Percentiles rank a stretch among this genome's conserved stretches.
Conservation (phyloP, 2,888 invertebrate genomes). For the Erebia palarica region DNA sequence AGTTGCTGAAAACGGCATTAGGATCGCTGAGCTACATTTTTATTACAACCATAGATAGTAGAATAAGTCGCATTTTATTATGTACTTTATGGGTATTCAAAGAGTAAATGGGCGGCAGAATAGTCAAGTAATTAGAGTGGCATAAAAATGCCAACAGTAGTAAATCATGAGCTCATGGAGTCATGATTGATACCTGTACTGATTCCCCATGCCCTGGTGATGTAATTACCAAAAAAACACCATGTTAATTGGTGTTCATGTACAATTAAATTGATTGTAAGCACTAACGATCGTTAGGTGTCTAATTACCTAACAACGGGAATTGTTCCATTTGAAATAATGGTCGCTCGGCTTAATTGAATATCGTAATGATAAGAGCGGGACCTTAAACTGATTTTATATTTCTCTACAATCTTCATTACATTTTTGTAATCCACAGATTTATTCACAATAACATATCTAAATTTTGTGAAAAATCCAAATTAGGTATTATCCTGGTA, state of each 20-base stretch:
- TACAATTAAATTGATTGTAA: slow-evolving; percentile 54
- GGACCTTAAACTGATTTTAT: slow-evolving; percentile 36
- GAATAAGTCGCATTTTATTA: no score
- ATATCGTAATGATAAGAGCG: slow-evolving; percentile 41
- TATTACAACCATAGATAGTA: no score
- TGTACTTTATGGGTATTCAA: no score
- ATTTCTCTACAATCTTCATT: slow-evolving; percentile 3
- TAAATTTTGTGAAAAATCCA: no score
- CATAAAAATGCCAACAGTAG: background rate
- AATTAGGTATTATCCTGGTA: no score
- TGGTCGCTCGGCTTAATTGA: slow-evolving; percentile 48
- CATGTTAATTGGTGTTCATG: slow-evolving; percentile 58
- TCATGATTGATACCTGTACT: slow-evolving; percentile 50
- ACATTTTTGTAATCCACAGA: slow-evolving; percentile 1
- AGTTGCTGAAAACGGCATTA: background rate
- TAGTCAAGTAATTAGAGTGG: background rate
- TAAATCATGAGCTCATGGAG: background rate
- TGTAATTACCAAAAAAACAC: slow-evolving; percentile 64
- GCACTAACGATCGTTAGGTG: slow-evolving; percentile 61
- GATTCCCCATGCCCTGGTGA: slow-evolving; percentile 43
- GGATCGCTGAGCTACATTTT: no score
- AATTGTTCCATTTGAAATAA: slow-evolving; percentile 50
- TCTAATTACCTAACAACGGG: slow-evolving; percentile 43
- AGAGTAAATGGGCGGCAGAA: background rate
- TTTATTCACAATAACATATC: no score